Evolutionary conservation across 2,113 vertebrate species (phyloP).

Genomic region (Ornithorhynchus anatinus): DNA sequence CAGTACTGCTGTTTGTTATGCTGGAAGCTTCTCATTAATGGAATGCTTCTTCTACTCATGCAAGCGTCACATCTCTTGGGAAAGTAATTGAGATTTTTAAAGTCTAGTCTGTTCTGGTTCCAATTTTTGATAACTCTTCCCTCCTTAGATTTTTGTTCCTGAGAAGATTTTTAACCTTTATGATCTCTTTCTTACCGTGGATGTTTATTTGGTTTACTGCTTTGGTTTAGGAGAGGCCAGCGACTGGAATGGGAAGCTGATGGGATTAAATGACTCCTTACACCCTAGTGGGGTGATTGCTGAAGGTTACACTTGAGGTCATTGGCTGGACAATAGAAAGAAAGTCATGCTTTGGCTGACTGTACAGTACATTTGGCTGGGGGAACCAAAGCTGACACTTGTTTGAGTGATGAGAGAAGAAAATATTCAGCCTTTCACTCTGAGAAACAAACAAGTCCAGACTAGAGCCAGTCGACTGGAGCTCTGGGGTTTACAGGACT

Average conservation of each 20-base stretch:
- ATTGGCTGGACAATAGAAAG: slow-evolving; percentile 55
- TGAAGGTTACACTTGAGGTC: slow-evolving; percentile 60
- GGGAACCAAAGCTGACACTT: slow-evolving; percentile 45
- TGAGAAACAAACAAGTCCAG: slow-evolving; percentile 59
- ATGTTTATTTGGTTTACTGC: neutral
- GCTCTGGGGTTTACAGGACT: slow-evolving; percentile 39
- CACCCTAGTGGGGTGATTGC: slow-evolving; percentile 35
- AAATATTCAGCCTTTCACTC: slow-evolving; percentile 13
- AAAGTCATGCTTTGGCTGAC: slow-evolving; percentile 62
- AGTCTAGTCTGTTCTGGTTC: neutral
- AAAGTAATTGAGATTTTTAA: slow-evolving; percentile 13
- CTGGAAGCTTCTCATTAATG: neutral
- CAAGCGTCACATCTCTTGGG: neutral
- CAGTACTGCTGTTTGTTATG: neutral
- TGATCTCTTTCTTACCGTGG: neutral
- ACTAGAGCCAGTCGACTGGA: slow-evolving; percentile 31
- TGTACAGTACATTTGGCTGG: slow-evolving; percentile 37
- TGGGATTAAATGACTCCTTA: slow-evolving; percentile 41
- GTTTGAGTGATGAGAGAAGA: slow-evolving; percentile 26
- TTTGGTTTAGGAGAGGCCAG: neutral
- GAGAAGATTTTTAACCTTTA: slow-evolving; percentile 7
- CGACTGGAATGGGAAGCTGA: neutral
- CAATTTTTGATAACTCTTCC: neutral
- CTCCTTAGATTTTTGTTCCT: neutral
- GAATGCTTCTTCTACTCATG: neutral